Evolutionary conservation across 2,888 invertebrate genomes (phyloP).

Genomic region (Epiperipatus broadwayi): DNA sequence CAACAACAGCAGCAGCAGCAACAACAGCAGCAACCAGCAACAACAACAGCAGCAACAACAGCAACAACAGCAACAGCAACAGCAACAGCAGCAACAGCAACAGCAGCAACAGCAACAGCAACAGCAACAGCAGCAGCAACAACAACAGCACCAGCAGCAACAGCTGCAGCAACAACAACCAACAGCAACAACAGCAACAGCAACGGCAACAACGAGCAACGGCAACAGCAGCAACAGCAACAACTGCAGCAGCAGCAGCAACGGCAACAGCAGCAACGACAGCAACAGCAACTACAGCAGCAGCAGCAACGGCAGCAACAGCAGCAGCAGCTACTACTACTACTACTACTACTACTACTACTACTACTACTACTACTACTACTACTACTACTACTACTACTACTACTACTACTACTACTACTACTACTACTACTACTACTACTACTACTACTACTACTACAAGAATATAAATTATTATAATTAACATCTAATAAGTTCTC

Average conservation of each 20-base stretch:
- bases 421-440: neutral
- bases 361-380: neutral
- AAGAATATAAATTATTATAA: no score
- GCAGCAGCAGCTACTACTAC: neutral
- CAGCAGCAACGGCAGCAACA: neutral
- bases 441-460: neutral
- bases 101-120: no score
- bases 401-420: neutral
- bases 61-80: no score
- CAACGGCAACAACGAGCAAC: no score
- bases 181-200: no score
- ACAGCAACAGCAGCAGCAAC: no score
- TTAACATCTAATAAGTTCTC: no score
- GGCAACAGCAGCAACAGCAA: constrained; percentile 1
- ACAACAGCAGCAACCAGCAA: no score
- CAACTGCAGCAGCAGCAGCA: neutral
- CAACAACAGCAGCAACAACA: no score
- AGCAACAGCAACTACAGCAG: constrained; percentile 1
- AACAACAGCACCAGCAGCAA: neutral
- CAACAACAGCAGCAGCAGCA: no score
- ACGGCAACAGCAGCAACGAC: neutral
- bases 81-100: no score
- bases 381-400: neutral
- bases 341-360: neutral
- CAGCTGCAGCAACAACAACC: constrained; percentile 1